Conservation (phyloP, 2,113 vertebrate species). For the Serinus canaria region DNA sequence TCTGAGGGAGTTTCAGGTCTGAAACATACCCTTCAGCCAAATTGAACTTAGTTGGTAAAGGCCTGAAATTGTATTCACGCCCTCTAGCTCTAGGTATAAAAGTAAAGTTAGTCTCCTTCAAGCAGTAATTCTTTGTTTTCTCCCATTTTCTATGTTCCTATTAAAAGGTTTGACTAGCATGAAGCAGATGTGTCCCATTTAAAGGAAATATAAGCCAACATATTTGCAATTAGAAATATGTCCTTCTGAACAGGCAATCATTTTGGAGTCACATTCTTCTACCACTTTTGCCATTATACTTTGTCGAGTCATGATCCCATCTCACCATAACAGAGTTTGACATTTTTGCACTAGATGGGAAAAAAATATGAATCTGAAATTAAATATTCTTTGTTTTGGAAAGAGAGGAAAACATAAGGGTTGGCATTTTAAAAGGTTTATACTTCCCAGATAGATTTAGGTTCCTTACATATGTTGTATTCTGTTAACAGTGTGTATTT, state of each 20-base stretch:
- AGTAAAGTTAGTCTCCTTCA: not conserved
- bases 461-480: not conserved
- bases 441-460: not conserved
- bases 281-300: not conserved
- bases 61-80: not conserved
- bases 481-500: not conserved
- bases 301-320: not conserved
- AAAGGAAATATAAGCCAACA: not conserved
- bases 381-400: not conserved
- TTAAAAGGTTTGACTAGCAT: not conserved
- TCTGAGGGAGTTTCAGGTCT: not conserved
- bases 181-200: not conserved
- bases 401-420: not conserved
- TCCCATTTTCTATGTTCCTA: not conserved
- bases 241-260: not conserved
- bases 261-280: not conserved
- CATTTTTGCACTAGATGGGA: not conserved
- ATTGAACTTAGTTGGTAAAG: not conserved
- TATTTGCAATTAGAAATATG: not conserved
- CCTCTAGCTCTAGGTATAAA: not conserved
- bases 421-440: not conserved
- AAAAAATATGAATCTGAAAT: not conserved
- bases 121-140: not conserved
- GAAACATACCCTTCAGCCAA: not conserved
- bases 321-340: not conserved